Percentiles rank a stretch among this genome's conserved stretches.
These are phyloP conservation scores for Brachystomella parvula DNA, from an alignment of 1,140 invertebrate genomes.

Conservation along the genomic window DNA sequence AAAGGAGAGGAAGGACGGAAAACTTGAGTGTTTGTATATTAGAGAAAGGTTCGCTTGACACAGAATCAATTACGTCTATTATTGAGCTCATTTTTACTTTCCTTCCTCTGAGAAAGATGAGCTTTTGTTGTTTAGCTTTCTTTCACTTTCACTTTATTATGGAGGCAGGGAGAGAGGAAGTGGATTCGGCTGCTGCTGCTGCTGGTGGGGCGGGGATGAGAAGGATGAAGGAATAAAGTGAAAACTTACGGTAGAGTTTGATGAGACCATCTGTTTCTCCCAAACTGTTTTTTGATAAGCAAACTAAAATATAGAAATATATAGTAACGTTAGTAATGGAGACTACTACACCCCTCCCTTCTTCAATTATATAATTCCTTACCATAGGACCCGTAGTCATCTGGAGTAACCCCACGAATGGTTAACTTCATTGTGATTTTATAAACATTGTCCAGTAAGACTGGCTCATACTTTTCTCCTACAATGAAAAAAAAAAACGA, in stretches of 20 bases:
- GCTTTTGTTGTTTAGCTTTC: background rate
- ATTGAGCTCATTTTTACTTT: background rate
- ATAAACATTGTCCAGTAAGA: constrained; percentile 64
- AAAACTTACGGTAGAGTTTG: constrained; percentile 73
- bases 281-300: constrained; percentile 84
- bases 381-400: constrained; percentile 70
- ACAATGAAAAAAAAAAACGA: constrained; percentile 41
- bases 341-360: no score
- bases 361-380: background rate
- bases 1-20: constrained; percentile 4
- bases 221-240: background rate
- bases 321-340: constrained; percentile 15
- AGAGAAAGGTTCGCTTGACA: constrained; percentile 7
- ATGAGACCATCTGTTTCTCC: constrained; percentile 86
- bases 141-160: background rate
- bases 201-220: no score
- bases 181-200: no score
- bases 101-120: background rate
- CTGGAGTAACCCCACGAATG: constrained; percentile 60
- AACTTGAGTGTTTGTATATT: background rate
- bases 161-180: background rate
- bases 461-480: constrained; percentile 79
- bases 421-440: constrained; percentile 77
- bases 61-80: constrained; percentile 7
- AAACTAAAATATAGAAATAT: no score